These are phyloP conservation scores for Norana najaformis DNA, from an alignment of 2,888 invertebrate species.

Conservation along the genomic window DNA sequence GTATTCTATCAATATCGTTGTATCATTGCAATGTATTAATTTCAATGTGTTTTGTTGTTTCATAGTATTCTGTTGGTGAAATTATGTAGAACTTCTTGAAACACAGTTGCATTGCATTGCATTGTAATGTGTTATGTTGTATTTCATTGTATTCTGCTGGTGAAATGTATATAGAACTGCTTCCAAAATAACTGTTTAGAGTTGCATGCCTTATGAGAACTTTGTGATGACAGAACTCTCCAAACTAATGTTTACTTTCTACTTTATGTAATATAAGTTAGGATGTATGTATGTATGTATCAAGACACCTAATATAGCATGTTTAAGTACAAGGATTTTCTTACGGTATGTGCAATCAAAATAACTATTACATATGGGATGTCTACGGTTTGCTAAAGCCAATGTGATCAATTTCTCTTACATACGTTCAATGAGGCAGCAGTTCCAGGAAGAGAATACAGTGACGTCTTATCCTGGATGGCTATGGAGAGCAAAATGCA, in stretches of 20 bases:
- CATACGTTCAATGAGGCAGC: not conserved
- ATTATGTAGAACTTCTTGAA: too few species aligned
- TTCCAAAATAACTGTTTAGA: not conserved
- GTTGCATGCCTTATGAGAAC: not conserved
- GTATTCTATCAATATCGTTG: too few species aligned
- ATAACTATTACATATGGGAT: not conserved
- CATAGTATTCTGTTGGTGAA: too few species aligned
- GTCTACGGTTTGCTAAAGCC: not conserved
- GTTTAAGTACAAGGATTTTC: not conserved
- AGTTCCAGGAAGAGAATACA: not conserved
- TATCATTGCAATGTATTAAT: too few species aligned
- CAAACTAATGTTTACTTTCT: not conserved
- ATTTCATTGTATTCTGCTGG: not conserved
- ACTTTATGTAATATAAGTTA: not conserved
- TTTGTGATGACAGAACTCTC: not conserved
- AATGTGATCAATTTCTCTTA: too few species aligned
- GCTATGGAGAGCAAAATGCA: not conserved
- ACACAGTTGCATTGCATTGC: too few species aligned
- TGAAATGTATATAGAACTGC: not conserved
- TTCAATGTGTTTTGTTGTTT: too few species aligned
- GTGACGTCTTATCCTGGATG: not conserved
- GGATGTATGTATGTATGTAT: too few species aligned
- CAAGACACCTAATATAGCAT: too few species aligned
- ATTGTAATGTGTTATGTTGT: not conserved
- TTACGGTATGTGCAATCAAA: not conserved